Evolutionary conservation across 2,888 invertebrate species (phyloP).

Genomic region (Carterocephalus palaemon): DNA sequence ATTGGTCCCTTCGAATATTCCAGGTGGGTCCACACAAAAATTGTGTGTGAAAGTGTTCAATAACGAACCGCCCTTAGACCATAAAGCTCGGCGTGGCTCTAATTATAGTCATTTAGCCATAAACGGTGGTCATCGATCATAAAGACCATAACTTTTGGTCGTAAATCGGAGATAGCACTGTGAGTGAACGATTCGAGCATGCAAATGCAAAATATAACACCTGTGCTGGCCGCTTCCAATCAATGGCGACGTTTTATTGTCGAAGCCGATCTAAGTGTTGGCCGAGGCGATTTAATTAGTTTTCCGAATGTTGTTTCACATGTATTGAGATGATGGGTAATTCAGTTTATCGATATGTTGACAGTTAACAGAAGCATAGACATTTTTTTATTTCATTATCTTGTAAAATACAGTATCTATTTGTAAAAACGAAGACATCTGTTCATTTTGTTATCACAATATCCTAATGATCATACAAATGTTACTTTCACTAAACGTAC

Average conservation of each 20-base stretch:
- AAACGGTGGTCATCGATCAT: conserved; percentile 69
- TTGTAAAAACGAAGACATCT: too few species aligned
- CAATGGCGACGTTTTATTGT: conserved; percentile 16
- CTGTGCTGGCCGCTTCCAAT: conserved; percentile 32
- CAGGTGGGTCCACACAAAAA: conserved; percentile 39
- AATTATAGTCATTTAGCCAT: conserved; percentile 67
- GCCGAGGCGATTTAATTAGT: not conserved
- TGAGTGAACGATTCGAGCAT: conserved; percentile 35
- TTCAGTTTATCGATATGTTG: too few species aligned
- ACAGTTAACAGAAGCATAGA: too few species aligned
- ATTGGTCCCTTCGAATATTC: too few species aligned
- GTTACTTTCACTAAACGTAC: too few species aligned
- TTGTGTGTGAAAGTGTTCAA: conserved; percentile 47
- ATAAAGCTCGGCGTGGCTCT: conserved; percentile 55
- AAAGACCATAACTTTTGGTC: conserved; percentile 62
- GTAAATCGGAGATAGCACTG: conserved; percentile 44
- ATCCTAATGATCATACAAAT: too few species aligned
- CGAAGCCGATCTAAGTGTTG: conserved; percentile 2
- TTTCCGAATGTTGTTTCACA: not conserved
- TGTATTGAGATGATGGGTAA: not conserved
- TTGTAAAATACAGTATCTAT: too few species aligned
- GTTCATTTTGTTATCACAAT: too few species aligned
- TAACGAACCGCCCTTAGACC: conserved; percentile 44
- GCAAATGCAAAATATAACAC: conserved; percentile 46
- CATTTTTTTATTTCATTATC: too few species aligned